A percentile compares a stretch with the other conserved stretches of the same genome.
Evolutionary conservation across 2,888 invertebrate genomes (phyloP).

Genomic region (Drosophila flavopinicola): DNA sequence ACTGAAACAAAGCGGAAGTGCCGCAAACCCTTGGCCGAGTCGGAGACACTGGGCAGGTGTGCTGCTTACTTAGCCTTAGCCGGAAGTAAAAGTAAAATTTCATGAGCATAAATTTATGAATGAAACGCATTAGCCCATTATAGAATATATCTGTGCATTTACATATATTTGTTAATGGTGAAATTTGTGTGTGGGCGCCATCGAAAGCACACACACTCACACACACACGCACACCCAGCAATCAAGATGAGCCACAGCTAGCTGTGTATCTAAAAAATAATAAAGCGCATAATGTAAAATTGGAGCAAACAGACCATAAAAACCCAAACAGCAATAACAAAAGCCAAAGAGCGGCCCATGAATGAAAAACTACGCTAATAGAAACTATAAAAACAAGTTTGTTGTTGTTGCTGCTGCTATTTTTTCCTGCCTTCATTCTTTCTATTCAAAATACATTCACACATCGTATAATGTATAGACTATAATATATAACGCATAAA

Average conservation of each 20-base stretch:
- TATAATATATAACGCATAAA: conserved; percentile 1
- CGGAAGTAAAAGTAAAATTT: conserved; percentile 50
- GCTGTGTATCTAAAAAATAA: conserved; percentile 16
- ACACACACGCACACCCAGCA: too few species aligned
- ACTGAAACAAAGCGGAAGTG: conserved; percentile 29
- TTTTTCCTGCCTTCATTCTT: too few species aligned
- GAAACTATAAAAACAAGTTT: conserved; percentile 53
- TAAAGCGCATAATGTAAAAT: conserved; percentile 60
- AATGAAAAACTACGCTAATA: conserved; percentile 63
- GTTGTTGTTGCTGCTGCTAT: too few species aligned
- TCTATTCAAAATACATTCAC: conserved; percentile 31
- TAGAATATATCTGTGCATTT: conserved; percentile 4
- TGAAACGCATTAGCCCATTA: conserved; percentile 9
- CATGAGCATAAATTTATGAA: conserved; percentile 35
- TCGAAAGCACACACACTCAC: conserved; percentile 14
- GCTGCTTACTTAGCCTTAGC: conserved; percentile 11
- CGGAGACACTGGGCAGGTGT: conserved; percentile 43
- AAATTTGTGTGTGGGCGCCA: conserved; percentile 32
- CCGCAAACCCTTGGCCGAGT: conserved; percentile 10
- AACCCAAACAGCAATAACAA: conserved; percentile 36
- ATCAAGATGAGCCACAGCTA: conserved; percentile 9
- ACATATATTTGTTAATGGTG: conserved; percentile 5
- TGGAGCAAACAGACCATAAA: conserved; percentile 73
- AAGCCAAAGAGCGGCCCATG: conserved; percentile 45
- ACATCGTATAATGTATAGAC: conserved; percentile 15